Conservation (phyloP, 92 coral and sea anemone species). For the Porites evermanni region DNA sequence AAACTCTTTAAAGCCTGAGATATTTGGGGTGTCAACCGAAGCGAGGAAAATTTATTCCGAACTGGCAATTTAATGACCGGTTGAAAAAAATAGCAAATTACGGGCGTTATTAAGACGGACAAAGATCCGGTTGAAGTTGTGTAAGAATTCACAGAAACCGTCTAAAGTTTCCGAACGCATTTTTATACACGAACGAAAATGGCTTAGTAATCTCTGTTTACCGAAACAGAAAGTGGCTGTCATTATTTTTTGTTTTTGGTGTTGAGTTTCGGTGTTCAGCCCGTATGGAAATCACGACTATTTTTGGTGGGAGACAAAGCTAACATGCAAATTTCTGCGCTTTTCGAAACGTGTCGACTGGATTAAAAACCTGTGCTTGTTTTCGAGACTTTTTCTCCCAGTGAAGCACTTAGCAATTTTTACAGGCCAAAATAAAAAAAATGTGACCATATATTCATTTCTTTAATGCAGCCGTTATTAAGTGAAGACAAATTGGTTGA, state of each 20-base stretch:
- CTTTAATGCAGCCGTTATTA: conserved; percentile 54
- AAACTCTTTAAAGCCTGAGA: neutral
- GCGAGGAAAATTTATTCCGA: conserved; percentile 30
- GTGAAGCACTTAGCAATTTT: conserved; percentile 3
- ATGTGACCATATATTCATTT: conserved; percentile 37
- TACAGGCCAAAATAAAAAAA: conserved; percentile 13
- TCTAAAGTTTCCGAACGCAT: conserved; percentile 57
- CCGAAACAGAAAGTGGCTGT: conserved; percentile 63
- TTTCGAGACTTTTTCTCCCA: neutral
- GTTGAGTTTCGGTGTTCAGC: conserved; percentile 52
- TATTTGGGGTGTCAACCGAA: conserved; percentile 18
- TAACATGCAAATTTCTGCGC: conserved; percentile 80
- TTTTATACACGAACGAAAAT: conserved; percentile 59
- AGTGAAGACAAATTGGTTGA: conserved; percentile 74
- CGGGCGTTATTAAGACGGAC: conserved; percentile 25
- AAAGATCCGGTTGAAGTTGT: conserved; percentile 45
- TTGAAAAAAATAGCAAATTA: conserved; percentile 44
- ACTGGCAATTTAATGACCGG: conserved; percentile 27
- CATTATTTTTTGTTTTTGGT: conserved; percentile 46
- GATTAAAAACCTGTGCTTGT: conserved; percentile 19
- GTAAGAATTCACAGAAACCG: conserved; percentile 67
- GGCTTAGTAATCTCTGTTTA: conserved; percentile 57
- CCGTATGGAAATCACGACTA: conserved; percentile 56
- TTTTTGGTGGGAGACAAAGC: conserved; percentile 79
- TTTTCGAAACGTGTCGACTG: conserved; percentile 44